Base-by-base conservation (phyloP, 2,113 vertebrate genomes). In the Neoarius graeffei region DNA sequence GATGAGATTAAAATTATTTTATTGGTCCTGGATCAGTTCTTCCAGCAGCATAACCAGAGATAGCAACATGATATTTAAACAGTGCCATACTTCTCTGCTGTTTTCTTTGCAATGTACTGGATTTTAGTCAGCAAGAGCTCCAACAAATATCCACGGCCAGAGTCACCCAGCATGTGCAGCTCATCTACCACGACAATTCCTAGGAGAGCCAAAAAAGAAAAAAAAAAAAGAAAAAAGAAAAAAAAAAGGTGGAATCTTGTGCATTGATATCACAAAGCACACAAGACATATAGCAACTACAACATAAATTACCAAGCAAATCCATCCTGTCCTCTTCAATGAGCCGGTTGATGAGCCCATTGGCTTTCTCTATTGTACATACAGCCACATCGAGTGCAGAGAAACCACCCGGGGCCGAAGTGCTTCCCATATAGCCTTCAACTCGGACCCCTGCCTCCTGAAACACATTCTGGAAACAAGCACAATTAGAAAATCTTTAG, bases 351-450 rank as follows among this genome's bases (percentile, higher is more conserved):
- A 99, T 92, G 11, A 99, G 94, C 80, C 97, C 95, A 19, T 99
- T 99, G 88, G 98, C 98, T 95, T 97, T 98, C 94, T 99, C 98
- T 81, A 99, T 99, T 89, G 98, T 99, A 93, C 98, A 99, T 89
- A 99, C 97, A 88, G 98, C 98, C 89, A 99, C 93, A 89, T 99
- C 98, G 92, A 99, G 88, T 0, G 95, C 92, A 84, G 94, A 92
- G 89, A 99, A 99, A 23, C 85, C 94, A 50, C 96, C 94, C 79
- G 96, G 87, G 35, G 98, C 96, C 48, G 97, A 96, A 50, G 93
- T 95, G 92, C 96, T 97, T 82, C 98, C 98, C 96, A 99, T 97
- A 88, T 99, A 99, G 60, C 97, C 98, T 83, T 96, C 98, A 77
- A 99, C 98, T 85, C 93, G 95, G 87, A 99, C 92, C 86, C 96